Base-by-base conservation (phyloP, 2,797 vertebrate genomes). In the Crossoptilon crossoptilon region DNA sequence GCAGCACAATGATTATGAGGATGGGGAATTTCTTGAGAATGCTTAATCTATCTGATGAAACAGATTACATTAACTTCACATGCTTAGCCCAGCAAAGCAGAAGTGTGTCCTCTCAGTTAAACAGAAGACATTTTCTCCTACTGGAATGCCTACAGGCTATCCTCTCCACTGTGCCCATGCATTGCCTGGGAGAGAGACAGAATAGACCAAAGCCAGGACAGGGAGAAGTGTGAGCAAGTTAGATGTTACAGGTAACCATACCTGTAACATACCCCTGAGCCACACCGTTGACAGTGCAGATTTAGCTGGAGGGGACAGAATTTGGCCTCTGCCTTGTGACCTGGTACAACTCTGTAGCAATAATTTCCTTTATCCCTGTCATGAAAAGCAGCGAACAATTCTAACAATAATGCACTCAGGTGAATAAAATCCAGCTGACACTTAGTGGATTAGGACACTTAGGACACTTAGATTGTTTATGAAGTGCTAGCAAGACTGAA, bases 381-480 rank as follows among this genome's bases (percentile, higher is more conserved):
- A 82, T 23, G 27, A 78, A 74, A 94, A 82, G 53, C 21, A 63
- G 31, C 41, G 33, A 31, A 68, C 14, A 59, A 55, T 76, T 82
- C 67, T 68, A 94, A 84, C 0, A 2, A 55, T 60, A 88, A 35
- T 63, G 63, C 39, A 85, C 75, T 89, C 82, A 64, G 33, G 72
- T 84, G 81, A 91, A 94, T 87, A 89, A 91, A 95, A 96, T 92
- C 41, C 79, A 92, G 53, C 63, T 91, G 91, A 92, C 31, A 46
- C 63, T 70, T 53, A 44, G 43, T 44, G 43, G 17, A 44, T 44
- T 15, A 44, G 43, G 43, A 44, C 17, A 44, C 43, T 18, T 44
- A 44, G 43, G 43, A 18, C 43, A 44, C 43, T 84, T 84, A 67
- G 56, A 75, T 23, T 73, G 59, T 53, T 70, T 89, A 63, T 86